These are phyloP conservation scores for Agriopis aurantiaria DNA, from an alignment of 2,888 invertebrate species.

Conservation along the genomic window DNA sequence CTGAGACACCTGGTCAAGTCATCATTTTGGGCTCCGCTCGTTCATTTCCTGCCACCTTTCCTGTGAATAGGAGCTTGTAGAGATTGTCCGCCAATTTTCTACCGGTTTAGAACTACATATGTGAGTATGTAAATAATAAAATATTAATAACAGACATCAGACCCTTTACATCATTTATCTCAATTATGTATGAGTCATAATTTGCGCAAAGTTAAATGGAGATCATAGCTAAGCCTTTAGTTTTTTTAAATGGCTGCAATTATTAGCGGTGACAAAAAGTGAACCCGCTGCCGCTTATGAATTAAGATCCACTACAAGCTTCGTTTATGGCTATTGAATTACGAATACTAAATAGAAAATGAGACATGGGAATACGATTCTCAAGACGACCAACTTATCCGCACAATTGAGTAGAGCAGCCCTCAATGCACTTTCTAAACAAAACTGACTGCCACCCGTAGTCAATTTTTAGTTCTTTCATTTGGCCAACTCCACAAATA, in stretches of 20 bases:
- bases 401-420: neutral
- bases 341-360: constrained; percentile 74
- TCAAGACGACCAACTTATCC: constrained; percentile 14
- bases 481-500: neutral
- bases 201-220: neutral
- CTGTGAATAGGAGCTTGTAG: too few species aligned
- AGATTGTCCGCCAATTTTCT: too few species aligned
- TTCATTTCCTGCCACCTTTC: too few species aligned
- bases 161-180: neutral
- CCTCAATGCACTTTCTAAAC: neutral
- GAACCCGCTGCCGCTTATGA: constrained; percentile 52
- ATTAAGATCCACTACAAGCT: constrained; percentile 52
- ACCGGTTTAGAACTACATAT: too few species aligned
- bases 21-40: too few species aligned
- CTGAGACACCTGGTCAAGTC: too few species aligned
- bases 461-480: neutral
- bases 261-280: neutral
- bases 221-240: neutral
- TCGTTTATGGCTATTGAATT: constrained; percentile 73
- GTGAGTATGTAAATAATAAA: too few species aligned
- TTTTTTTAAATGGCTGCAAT: neutral
- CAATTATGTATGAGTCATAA: neutral
- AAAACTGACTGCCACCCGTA: neutral
- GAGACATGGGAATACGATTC: constrained; percentile 70
- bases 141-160: neutral